Evolutionary conservation across 2,113 vertebrate species (phyloP).

Genomic region (Craseonycteris thonglongyai): DNA sequence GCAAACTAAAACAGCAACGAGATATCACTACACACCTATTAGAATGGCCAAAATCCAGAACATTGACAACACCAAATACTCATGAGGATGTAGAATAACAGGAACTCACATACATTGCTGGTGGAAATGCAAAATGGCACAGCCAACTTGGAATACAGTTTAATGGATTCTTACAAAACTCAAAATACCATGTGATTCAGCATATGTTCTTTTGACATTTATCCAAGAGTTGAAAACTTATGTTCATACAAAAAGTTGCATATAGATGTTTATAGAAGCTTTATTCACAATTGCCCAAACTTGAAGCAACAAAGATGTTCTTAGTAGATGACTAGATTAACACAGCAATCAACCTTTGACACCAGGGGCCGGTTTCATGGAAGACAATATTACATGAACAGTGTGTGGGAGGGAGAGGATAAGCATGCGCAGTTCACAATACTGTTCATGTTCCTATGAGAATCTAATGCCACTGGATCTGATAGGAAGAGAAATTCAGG

Average conservation of each 20-base stretch:
- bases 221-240: background rate
- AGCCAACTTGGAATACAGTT: background rate
- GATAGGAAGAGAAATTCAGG: no score
- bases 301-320: background rate
- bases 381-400: no score
- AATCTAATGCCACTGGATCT: no score
- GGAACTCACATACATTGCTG: background rate
- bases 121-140: background rate
- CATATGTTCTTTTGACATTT: background rate
- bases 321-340: background rate
- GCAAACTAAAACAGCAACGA: background rate
- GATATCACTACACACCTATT: background rate
- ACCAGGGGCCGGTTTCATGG: no score
- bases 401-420: no score
- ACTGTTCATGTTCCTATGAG: no score
- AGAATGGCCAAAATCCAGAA: background rate
- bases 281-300: background rate
- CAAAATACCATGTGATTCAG: background rate
- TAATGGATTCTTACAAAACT: background rate
- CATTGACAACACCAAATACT: background rate
- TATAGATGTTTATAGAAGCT: background rate
- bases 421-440: no score
- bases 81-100: background rate
- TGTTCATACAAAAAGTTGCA: background rate
- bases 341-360: no score